Evolutionary conservation across 2,888 invertebrate genomes (phyloP), one percentile per base, ranked within the genome.

Genomic region (Phalangium opilio): DNA sequence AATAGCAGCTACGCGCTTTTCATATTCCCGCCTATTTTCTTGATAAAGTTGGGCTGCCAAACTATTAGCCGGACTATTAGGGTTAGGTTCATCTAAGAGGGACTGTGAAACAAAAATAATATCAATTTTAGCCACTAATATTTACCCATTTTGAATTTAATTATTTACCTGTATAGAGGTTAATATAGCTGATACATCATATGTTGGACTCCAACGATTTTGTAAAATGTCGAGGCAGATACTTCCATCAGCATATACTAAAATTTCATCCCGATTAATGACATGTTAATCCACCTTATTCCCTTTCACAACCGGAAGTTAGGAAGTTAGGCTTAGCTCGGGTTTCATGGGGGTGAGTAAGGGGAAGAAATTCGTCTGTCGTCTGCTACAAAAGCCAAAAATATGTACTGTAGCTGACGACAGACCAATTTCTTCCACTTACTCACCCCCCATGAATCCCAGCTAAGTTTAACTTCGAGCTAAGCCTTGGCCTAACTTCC

Each of bases 121-220:
- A 11, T 41, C 21, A n/a, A n/a, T n/a, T n/a, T n/a, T n/a, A n/a
- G n/a, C n/a, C n/a, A 41, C 39, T 40, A 41, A 34, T 33, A 12
- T 14, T 12, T 21, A 33, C 8, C 10, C 17, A 41, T 41, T 18
- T 19, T 20, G 11, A 14, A 2, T 20, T 36, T 38, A 20, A n/a
- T 19, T 18, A 41, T 66, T 70, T 74, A 93, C 93, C 81, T 95
- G 93, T 77, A 98, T 99, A 65, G 96, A 96, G 67, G 98, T 99
- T 72, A 99, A 76, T 67, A 99, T 98, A 61, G 98, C 98, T 60
- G 96, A 95, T 49, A 99, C 98, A 76, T 99, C 98, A 70, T 99
- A 99, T 60, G 98, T 99, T 59, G 98, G 98, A 70, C 93, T 93
- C 98, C 98, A 99, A 73, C 96, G 81, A 70, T 96, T 98, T 74